Evolutionary conservation across 2,797 vertebrate species (phyloP), one percentile per base, ranked within the genome.

Genomic region (Mastacembelus armatus): DNA sequence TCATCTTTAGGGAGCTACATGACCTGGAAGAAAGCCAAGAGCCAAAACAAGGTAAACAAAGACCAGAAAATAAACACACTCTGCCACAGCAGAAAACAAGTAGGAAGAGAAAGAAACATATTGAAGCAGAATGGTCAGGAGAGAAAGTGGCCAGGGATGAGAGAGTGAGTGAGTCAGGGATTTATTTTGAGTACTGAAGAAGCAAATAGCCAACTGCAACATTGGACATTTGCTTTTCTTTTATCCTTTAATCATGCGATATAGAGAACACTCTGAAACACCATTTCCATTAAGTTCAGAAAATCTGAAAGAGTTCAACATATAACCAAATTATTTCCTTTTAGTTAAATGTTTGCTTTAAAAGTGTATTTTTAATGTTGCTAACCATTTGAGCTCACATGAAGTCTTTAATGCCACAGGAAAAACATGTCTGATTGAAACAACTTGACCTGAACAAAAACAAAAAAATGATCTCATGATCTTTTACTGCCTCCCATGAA

Each of bases 1-100:
- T 80, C 74, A 49, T 77, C 65, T 68, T 66, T 4, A 65, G 63
- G 57, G 51, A 80, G 56, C 21, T 74, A 71, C 70, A 40, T 33
- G 58, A 68, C 66, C 40, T 60, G 55, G 58, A 43, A 51, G 44
- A 22, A 40, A 54, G 57, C 64, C 43, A 75, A 45, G 22, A 49
- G 54, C 60, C 36, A 16, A 43, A 49, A 42, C 27, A 22, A 58
- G 52, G 66, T 59, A 65, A 30, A 71, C 36, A 63, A 48, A 65
- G 50, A 43, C 29, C 36, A 57, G 7, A 50, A 50, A 48, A 62
- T 66, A 70, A 78, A 72, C 29, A 66, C 38, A 32, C 14, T 26
- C 40, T 45, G 30, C 29, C 54, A 52, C 27, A 12, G 57, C 32
- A 45, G 47, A 71, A 60, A 83, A 63, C 68, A 64, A 33, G 45